Evolutionary conservation across 2,888 invertebrate species (phyloP).

Genomic region (Epinotia bilunana): DNA sequence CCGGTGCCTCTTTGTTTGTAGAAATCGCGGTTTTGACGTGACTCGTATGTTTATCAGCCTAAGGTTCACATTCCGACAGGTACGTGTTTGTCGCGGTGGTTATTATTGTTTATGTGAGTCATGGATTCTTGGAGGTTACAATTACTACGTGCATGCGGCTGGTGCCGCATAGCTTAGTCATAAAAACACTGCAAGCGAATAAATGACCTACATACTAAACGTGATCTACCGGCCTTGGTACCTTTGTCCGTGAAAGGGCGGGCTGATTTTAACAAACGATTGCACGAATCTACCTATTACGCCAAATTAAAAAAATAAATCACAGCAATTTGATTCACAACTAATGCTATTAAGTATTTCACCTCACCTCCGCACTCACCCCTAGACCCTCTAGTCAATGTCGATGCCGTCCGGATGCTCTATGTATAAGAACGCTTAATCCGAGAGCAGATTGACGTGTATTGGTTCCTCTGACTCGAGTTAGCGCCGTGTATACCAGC

Average conservation of each 20-base stretch:
- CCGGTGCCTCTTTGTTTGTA: slow-evolving; percentile 49
- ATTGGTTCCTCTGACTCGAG: too few species aligned
- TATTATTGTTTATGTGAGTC: slow-evolving; percentile 41
- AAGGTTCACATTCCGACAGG: slow-evolving; percentile 44
- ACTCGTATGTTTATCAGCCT: slow-evolving; percentile 49
- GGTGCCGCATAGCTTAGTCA: slow-evolving; percentile 36
- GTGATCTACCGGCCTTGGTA: slow-evolving; percentile 31
- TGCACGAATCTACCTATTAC: too few species aligned
- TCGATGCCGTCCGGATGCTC: too few species aligned
- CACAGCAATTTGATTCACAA: too few species aligned
- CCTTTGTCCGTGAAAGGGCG: background rate
- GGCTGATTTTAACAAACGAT: slow-evolving; percentile 12
- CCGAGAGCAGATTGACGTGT: too few species aligned
- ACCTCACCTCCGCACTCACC: too few species aligned
- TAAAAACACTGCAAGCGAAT: slow-evolving; percentile 36
- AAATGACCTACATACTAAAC: slow-evolving; percentile 40
- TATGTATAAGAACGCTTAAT: too few species aligned
- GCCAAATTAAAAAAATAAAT: too few species aligned
- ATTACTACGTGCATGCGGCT: slow-evolving; percentile 43
- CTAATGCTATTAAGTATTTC: too few species aligned
- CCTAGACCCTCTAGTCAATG: too few species aligned
- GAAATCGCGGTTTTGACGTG: slow-evolving; percentile 44
- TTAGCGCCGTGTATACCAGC: too few species aligned
- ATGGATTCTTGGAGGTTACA: slow-evolving; percentile 42
- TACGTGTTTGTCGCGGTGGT: slow-evolving; percentile 31